phyloP scores from a whole-genome alignment of 2,113 vertebrate genomes.

The Cephalopterus ornatus region DNA sequence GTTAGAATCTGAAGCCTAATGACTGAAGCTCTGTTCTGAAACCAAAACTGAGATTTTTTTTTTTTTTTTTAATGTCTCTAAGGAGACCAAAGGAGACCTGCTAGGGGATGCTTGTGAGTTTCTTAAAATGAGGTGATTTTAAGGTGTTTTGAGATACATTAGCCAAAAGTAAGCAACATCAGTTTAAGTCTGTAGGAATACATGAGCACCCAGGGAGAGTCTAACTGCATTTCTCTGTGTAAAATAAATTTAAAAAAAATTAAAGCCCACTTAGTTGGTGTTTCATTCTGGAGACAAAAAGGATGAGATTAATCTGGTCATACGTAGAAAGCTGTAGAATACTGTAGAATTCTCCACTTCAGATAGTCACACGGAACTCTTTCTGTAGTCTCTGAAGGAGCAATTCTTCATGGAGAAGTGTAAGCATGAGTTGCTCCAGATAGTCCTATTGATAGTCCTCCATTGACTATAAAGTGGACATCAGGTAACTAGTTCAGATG shows the following conservation, averaged over 20 bases:
- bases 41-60: background rate
- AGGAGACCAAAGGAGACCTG: background rate
- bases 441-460: background rate
- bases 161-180: background rate
- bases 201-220: background rate
- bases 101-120: background rate
- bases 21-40: background rate
- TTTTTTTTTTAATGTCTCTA: background rate
- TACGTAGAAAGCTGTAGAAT: background rate
- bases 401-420: background rate
- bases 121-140: background rate
- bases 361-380: background rate
- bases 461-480: background rate
- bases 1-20: background rate
- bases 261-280: background rate
- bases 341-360: background rate
- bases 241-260: background rate
- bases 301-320: background rate
- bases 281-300: background rate
- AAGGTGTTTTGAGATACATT: background rate
- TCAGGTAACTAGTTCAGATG: background rate
- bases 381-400: background rate
- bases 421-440: background rate
- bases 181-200: background rate
- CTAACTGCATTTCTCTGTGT: background rate